phyloP scores from a whole-genome alignment of 2,113 vertebrate species.

The Probosciger aterrimus region DNA sequence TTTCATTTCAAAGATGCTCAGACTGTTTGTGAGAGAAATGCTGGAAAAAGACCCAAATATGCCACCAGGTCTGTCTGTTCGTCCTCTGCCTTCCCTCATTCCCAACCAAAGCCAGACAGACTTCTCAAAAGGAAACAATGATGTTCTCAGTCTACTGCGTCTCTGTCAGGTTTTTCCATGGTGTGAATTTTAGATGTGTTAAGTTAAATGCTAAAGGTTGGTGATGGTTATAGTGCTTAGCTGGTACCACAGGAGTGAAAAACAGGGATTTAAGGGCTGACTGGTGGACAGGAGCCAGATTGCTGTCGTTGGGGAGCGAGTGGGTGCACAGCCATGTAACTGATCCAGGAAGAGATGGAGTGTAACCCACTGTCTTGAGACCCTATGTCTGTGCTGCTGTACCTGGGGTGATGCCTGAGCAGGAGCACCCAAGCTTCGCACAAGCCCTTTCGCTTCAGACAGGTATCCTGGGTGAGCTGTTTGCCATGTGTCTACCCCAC shows the following conservation, averaged over 20 bases:
- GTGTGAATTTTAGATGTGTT: background rate
- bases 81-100: background rate
- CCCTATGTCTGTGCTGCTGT: background rate
- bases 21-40: conserved; percentile 56
- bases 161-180: background rate
- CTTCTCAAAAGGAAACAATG: background rate
- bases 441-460: background rate
- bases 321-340: background rate
- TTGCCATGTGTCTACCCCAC: background rate
- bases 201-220: background rate
- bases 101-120: background rate
- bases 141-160: background rate
- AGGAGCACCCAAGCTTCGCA: background rate
- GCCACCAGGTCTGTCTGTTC: background rate
- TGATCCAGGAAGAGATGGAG: background rate
- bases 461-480: background rate
- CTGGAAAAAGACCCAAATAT: background rate
- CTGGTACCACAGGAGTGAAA: background rate
- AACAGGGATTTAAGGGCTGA: background rate
- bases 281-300: background rate
- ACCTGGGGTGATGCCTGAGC: background rate
- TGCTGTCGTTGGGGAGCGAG: background rate
- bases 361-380: background rate
- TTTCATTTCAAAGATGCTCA: conserved; percentile 64
- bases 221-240: background rate